Conservation (phyloP, 30 jellyfish, hydroid and myxozoan species). For the Clytia hemisphaerica region DNA sequence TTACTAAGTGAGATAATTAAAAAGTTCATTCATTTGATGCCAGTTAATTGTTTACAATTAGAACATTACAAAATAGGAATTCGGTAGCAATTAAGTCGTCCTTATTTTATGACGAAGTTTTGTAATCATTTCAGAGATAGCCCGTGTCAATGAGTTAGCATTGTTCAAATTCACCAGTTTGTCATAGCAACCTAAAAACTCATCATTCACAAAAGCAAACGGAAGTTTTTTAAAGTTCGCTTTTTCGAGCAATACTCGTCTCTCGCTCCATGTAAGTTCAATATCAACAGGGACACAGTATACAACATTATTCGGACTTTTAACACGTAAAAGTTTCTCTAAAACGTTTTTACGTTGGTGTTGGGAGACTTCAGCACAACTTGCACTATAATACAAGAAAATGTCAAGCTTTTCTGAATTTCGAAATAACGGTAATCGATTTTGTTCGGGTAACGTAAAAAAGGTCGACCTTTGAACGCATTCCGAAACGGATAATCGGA, state of each 20-base stretch:
- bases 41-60: too few relatives aligned
- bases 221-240: conserved; percentile 39
- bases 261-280: conserved; percentile 37
- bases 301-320: conserved; percentile 19
- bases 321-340: conserved; percentile 25
- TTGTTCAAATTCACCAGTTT: too few relatives aligned
- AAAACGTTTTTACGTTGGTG: conserved; percentile 35
- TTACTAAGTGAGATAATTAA: too few relatives aligned
- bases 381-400: conserved; percentile 63
- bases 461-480: background rate
- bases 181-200: conserved; percentile 50
- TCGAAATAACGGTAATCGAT: conserved; percentile 1
- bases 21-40: too few relatives aligned
- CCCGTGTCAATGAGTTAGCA: too few relatives aligned
- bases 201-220: conserved; percentile 41
- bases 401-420: conserved; percentile 15
- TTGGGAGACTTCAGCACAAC: conserved; percentile 39
- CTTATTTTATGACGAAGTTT: too few relatives aligned
- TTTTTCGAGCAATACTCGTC: conserved; percentile 37
- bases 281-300: conserved; percentile 54
- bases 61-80: too few relatives aligned
- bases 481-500: conserved; percentile 29
- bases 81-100: too few relatives aligned
- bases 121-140: too few relatives aligned
- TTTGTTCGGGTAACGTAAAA: background rate